phyloP scores from a whole-genome alignment of 1,140 invertebrate genomes.

The Pentalonia nigronervosa region DNA sequence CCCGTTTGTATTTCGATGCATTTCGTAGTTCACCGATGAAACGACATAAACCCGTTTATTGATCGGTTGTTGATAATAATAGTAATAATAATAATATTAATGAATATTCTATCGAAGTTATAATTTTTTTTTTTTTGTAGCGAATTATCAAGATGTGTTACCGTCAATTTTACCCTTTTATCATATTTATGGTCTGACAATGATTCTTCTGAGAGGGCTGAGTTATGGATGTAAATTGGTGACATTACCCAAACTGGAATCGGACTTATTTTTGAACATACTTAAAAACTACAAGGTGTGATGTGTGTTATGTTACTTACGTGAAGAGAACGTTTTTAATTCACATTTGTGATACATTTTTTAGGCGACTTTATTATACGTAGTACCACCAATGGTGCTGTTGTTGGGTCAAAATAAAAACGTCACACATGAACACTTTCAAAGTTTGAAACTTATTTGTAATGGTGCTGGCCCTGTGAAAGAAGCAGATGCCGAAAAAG shows the following conservation, averaged over 20 bases:
- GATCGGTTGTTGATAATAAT: no score
- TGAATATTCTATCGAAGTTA: neutral
- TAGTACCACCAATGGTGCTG: constrained; percentile 73
- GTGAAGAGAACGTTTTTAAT: neutral
- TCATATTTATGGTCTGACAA: constrained; percentile 71
- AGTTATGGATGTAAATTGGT: constrained; percentile 68
- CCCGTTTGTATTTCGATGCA: no score
- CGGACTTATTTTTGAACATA: constrained; percentile 71
- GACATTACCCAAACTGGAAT: constrained; percentile 74
- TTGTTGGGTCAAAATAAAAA: constrained; percentile 73
- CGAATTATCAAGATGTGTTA: constrained; percentile 65
- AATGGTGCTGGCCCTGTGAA: constrained; percentile 60
- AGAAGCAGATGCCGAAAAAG: constrained; percentile 57
- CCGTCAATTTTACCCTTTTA: constrained; percentile 71
- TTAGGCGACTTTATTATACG: constrained; percentile 68
- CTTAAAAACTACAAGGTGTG: constrained; percentile 71
- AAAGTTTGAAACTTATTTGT: constrained; percentile 51
- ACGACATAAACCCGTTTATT: neutral
- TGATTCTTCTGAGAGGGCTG: constrained; percentile 66
- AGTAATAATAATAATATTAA: neutral
- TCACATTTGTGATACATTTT: neutral
- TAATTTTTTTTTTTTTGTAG: constrained; percentile 64
- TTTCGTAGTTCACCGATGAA: no score
- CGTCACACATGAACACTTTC: constrained; percentile 63
- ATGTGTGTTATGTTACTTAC: neutral